Conservation (phyloP, 2,797 vertebrate species). For the Myioborus miniatus region DNA sequence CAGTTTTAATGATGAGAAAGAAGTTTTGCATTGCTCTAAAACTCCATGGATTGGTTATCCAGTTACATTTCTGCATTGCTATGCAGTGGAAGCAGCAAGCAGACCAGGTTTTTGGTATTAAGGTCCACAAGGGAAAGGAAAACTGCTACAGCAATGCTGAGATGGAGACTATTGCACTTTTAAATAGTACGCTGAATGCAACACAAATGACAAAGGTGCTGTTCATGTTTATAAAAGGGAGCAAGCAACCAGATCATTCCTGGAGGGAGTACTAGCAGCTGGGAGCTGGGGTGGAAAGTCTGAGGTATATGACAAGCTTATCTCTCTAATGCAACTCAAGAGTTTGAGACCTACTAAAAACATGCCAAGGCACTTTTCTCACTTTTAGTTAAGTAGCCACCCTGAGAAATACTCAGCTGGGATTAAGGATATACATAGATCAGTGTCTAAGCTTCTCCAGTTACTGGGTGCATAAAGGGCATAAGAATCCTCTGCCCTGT, state of each 20-base stretch:
- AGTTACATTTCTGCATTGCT: slow-evolving; percentile 17
- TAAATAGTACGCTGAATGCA: background rate
- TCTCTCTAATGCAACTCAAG: background rate
- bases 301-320: background rate
- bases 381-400: background rate
- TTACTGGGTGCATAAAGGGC: background rate
- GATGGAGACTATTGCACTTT: background rate
- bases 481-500: background rate
- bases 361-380: background rate
- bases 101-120: background rate
- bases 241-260: background rate
- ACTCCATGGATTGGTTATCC: background rate
- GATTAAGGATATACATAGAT: background rate
- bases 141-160: background rate
- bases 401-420: background rate
- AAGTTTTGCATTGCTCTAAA: slow-evolving; percentile 2
- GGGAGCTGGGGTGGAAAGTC: background rate
- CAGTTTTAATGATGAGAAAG: slow-evolving; percentile 22
- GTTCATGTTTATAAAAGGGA: background rate
- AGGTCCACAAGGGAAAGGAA: background rate
- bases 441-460: background rate
- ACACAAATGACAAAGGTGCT: background rate
- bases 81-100: background rate
- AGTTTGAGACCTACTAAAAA: background rate
- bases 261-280: background rate